These are phyloP conservation scores for Teleopsis dalmanni DNA, from an alignment of 1,140 invertebrate species.

Conservation along the genomic window DNA sequence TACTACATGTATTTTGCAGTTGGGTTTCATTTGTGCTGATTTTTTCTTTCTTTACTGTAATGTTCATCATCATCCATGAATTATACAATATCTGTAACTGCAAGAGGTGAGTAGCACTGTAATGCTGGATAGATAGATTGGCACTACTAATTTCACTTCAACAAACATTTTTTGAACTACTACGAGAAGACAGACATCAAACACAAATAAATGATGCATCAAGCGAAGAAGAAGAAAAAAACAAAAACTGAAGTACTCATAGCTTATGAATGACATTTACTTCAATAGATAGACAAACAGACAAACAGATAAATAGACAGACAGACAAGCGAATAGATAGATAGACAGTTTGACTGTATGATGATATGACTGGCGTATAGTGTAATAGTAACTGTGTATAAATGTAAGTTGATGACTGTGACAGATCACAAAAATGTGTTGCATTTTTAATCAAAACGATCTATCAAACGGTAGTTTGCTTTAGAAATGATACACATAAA, in stretches of 20 bases:
- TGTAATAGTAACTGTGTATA: background rate
- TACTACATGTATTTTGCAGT: no score
- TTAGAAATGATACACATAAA: background rate
- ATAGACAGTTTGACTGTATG: no score
- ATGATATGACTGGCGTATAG: background rate
- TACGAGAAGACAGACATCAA: background rate
- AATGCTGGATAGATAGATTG: no score
- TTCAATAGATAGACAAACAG: background rate
- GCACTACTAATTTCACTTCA: conserved; percentile 44
- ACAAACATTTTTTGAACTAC: conserved; percentile 39
- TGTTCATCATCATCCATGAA: no score
- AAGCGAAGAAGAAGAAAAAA: no score
- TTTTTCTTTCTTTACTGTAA: no score
- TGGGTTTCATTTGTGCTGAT: no score
- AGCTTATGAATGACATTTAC: background rate
- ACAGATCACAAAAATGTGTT: conserved; percentile 44
- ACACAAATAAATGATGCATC: no score
- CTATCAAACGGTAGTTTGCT: conserved; percentile 41
- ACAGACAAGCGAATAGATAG: background rate
- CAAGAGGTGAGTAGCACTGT: no score
- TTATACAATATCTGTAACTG: no score
- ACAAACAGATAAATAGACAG: background rate
- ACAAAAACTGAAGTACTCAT: no score
- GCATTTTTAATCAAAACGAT: conserved; percentile 44
- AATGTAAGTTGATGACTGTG: conserved; percentile 23